A percentile compares a stretch with the other conserved stretches of the same genome.
These are phyloP conservation scores for Pardalotus punctatus DNA, from an alignment of 2,113 vertebrate genomes.

Conservation along the genomic window DNA sequence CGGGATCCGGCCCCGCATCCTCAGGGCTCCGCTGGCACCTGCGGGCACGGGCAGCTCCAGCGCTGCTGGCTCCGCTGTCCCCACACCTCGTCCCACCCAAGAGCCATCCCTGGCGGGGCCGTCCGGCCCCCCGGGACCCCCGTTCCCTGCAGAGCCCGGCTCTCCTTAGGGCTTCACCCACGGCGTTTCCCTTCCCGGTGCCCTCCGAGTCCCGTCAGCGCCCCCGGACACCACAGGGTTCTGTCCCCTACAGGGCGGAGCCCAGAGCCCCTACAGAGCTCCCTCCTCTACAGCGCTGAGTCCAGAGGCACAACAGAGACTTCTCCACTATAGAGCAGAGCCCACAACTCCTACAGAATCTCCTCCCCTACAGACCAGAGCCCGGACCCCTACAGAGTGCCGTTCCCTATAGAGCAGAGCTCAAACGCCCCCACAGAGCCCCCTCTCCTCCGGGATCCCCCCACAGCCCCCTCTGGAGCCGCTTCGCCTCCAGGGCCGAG, in stretches of 20 bases:
- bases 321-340: not conserved
- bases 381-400: rapidly evolving
- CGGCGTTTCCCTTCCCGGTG: rapidly evolving
- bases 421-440: not conserved
- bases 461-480: not conserved
- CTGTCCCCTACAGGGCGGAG: not conserved
- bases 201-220: not conserved
- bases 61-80: not conserved
- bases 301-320: too few relatives aligned
- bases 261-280: not conserved
- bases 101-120: not conserved
- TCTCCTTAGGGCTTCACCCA: rapidly evolving
- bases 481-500: not conserved
- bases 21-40: not conserved
- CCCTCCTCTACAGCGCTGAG: rapidly evolving
- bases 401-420: not conserved
- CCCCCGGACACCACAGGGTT: not conserved
- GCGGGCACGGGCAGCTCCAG: not conserved
- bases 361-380: rapidly evolving
- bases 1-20: constrained; percentile 44
- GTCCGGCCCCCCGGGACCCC: too few relatives aligned
- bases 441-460: not conserved
- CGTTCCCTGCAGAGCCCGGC: not conserved
- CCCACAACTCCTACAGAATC: not conserved
- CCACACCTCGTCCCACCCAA: not conserved